Percentiles rank a stretch among this genome's conserved stretches.
These are phyloP conservation scores for Bombus confusus DNA, from an alignment of 1,140 invertebrate genomes.

Conservation along the genomic window DNA sequence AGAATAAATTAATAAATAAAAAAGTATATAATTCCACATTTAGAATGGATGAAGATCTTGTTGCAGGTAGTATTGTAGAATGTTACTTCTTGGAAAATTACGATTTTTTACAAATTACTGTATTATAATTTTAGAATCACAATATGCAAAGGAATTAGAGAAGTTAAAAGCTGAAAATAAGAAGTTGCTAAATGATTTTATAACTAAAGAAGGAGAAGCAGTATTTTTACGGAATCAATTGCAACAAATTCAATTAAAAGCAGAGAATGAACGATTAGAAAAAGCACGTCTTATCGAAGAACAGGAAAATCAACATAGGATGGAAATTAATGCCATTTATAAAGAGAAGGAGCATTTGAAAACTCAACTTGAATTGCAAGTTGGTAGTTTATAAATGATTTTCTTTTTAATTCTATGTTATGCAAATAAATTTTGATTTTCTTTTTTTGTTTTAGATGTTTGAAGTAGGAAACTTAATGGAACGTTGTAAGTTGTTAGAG, in stretches of 20 bases:
- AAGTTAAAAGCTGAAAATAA: conserved; percentile 71
- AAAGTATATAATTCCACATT: conserved; percentile 73
- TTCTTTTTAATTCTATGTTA: background rate
- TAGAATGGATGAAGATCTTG: conserved; percentile 39
- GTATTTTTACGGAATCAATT: conserved; percentile 72
- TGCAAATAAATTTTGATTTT: conserved; percentile 18
- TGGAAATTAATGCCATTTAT: conserved; percentile 64
- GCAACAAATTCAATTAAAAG: conserved; percentile 65
- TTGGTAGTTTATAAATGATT: conserved; percentile 35
- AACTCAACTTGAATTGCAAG: conserved; percentile 74
- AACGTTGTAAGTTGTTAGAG: conserved; percentile 74
- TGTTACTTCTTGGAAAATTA: background rate
- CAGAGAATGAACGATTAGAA: conserved; percentile 70
- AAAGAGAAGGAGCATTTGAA: conserved; percentile 74
- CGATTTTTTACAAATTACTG: background rate
- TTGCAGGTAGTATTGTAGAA: conserved; percentile 53
- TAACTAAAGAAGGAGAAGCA: conserved; percentile 75
- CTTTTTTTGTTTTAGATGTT: conserved; percentile 62
- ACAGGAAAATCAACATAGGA: conserved; percentile 64
- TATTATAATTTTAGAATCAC: conserved; percentile 45
- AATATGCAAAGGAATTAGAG: conserved; percentile 60
- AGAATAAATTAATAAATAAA: conserved; percentile 55
- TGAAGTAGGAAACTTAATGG: conserved; percentile 67
- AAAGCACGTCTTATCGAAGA: conserved; percentile 69
- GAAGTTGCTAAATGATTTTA: conserved; percentile 71